Evolutionary conservation across 2,113 vertebrate genomes (phyloP).

Genomic region (Chloropsis cyanopogon): DNA sequence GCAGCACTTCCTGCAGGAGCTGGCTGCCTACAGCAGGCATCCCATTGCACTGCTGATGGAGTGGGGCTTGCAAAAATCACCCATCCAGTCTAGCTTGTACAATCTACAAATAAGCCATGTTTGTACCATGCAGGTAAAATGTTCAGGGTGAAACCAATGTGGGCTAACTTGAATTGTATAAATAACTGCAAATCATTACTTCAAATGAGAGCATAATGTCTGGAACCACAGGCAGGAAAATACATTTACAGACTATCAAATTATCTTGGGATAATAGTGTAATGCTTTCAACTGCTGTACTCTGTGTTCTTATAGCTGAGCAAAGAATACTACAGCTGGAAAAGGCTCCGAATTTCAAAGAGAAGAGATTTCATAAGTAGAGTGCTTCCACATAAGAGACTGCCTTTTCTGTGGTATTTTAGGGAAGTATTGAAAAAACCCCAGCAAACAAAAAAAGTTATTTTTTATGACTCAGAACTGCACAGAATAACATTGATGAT

Average conservation of each 20-base stretch:
- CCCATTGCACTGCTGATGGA: background rate
- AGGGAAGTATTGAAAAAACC: background rate
- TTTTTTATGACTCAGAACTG: background rate
- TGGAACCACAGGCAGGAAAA: conserved; percentile 22
- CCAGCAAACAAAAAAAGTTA: background rate
- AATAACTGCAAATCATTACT: conserved; percentile 14
- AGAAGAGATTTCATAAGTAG: background rate
- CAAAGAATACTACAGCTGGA: conserved; percentile 18
- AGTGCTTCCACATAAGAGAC: background rate
- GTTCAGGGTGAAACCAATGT: background rate
- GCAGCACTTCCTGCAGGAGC: background rate
- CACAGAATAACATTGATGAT: background rate
- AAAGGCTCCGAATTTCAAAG: conserved; percentile 24
- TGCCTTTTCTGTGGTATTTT: background rate
- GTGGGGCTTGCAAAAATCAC: background rate
- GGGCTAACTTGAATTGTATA: background rate
- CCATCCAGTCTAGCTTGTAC: background rate
- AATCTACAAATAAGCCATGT: background rate
- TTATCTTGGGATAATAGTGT: conserved; percentile 36
- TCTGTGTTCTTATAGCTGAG: background rate
- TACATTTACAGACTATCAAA: conserved; percentile 34
- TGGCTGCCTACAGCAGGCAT: background rate
- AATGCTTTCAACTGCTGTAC: background rate
- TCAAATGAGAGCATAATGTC: conserved; percentile 5
- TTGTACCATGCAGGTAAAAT: background rate